Conservation (phyloP, 2,113 vertebrate species). For the Lagopus leucura region DNA sequence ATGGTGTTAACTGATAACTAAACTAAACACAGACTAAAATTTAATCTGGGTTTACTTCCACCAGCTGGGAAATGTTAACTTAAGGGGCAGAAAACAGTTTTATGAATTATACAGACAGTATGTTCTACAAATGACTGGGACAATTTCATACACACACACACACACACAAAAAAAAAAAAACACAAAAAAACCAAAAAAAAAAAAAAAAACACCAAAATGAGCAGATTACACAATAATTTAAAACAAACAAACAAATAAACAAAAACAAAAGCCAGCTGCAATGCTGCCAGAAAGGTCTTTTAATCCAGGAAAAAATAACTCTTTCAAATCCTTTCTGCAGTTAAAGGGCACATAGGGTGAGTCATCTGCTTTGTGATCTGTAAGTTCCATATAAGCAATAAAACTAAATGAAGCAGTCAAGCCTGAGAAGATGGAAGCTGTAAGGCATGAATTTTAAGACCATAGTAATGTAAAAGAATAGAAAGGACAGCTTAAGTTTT, state of each 20-base stretch:
- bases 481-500: not conserved
- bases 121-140: not conserved
- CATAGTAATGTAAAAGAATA: not conserved
- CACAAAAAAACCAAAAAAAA: too few relatives aligned
- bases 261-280: not conserved
- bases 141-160: not conserved
- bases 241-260: not conserved
- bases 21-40: not conserved
- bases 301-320: not conserved
- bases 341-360: not conserved
- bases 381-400: not conserved
- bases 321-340: not conserved
- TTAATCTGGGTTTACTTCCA: not conserved
- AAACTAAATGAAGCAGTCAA: not conserved
- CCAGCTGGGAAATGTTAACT: not conserved
- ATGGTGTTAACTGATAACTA: not conserved
- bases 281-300: not conserved
- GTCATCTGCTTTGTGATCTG: not conserved
- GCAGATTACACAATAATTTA: not conserved
- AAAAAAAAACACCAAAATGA: not conserved
- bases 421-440: not conserved
- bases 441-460: not conserved
- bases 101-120: not conserved
- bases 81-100: not conserved
- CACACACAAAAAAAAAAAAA: too few relatives aligned